These are phyloP conservation scores for Oxyscelio sp. DNA, from an alignment of 2,888 invertebrate genomes.

Conservation along the genomic window DNA sequence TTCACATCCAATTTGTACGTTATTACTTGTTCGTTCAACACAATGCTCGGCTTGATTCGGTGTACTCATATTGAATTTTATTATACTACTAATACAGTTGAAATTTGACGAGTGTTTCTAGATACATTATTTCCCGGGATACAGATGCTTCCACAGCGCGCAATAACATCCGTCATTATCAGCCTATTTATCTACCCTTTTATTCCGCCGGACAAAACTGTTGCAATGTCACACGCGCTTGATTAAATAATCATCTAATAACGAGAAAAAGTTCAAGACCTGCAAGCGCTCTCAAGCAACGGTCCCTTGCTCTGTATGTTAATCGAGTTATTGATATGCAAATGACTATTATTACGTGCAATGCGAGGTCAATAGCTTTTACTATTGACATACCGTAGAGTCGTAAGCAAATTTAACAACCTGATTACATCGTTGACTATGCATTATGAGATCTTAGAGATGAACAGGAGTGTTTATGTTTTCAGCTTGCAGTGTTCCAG, in stretches of 20 bases:
- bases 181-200: constrained; percentile 19
- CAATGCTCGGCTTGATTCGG: constrained; percentile 11
- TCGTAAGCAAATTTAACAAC: constrained; percentile 51
- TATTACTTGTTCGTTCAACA: neutral
- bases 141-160: constrained; percentile 24
- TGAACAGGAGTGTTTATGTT: constrained; percentile 21
- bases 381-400: constrained; percentile 39
- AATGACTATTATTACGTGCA: constrained; percentile 50
- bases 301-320: constrained; percentile 30
- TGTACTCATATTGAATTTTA: constrained; percentile 24
- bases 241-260: constrained; percentile 36
- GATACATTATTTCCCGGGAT: constrained; percentile 4
- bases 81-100: constrained; percentile 13
- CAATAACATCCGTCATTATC: constrained; percentile 6
- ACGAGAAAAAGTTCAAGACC: constrained; percentile 38
- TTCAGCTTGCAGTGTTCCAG: neutral
- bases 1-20: too few relatives aligned
- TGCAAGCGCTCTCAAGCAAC: constrained; percentile 27
- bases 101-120: constrained; percentile 29
- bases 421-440: constrained; percentile 51
- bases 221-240: constrained; percentile 12
- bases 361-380: constrained; percentile 51
- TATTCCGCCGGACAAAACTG: constrained; percentile 13
- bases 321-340: constrained; percentile 61
- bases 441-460: constrained; percentile 32